Evolutionary conservation across 2,797 vertebrate genomes (phyloP), one percentile per base, ranked within the genome.

Genomic region (Staurois parvus): DNA sequence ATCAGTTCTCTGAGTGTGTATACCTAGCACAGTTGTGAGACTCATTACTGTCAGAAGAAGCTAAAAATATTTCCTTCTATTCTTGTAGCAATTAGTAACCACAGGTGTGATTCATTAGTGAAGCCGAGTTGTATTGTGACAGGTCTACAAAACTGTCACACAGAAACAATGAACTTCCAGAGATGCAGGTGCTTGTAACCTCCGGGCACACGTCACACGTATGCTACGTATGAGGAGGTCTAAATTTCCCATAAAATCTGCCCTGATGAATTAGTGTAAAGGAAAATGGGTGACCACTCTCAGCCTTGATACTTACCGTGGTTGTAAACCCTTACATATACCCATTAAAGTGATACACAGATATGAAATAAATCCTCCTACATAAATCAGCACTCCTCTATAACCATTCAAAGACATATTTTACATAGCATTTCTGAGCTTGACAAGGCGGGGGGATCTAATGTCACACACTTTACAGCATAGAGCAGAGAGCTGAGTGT

Each of bases 61-160:
- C 69, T 81, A 81, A 72, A 81, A 81, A 81, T 81, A 30, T 81
- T 52, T 32, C 56, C 37, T 28, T 85, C 59, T 83, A 59, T 77
- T 79, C 88, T 86, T 81, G 79, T 21, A 62, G 69, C 79, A 81
- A 81, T 72, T 81, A 73, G 79, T 26, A 73, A 4, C 69, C 59
- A 68, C 79, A 73, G 79, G 69, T 81, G 79, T 21, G 32, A 42
- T 52, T 81, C 13, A 81, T 81, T 72, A 81, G 69, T 59, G 52
- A 72, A 29, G 69, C 28, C 37, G 48, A 29, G 69, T 68, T 21
- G 48, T 81, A 81, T 81, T 81, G 79, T 81, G 79, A 81, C 79
- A 81, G 69, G 69, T 72, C 62, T 56, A 81, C 70, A 72, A 72
- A 81, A 72, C 6, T 17, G n/a, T 62, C 45, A 34, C n/a, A 40